phyloP scores from a whole-genome alignment of 2,888 invertebrate genomes.

The Patella ulyssiponensis region DNA sequence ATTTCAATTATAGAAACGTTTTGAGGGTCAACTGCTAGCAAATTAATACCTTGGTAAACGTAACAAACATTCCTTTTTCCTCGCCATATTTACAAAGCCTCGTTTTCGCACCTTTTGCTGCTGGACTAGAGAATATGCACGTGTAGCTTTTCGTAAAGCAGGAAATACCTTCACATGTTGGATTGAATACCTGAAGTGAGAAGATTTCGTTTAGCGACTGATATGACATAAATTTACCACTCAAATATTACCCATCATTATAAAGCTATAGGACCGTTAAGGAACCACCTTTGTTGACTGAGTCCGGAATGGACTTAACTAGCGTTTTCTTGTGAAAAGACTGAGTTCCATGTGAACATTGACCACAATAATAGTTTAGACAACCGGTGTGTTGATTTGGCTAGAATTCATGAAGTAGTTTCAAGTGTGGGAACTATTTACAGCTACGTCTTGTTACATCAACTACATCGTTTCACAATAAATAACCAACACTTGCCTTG shows the following conservation, averaged over 20 bases:
- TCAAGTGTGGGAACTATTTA: too few species aligned
- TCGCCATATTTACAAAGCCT: not conserved
- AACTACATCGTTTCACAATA: too few species aligned
- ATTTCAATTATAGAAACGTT: constrained; percentile 13
- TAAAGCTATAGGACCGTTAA: not conserved
- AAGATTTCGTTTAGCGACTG: not conserved
- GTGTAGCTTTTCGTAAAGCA: not conserved
- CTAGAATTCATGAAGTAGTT: too few species aligned
- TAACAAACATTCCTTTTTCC: constrained; percentile 5
- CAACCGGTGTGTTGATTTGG: too few species aligned
- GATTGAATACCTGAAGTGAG: not conserved
- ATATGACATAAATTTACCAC: not conserved
- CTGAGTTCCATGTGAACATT: not conserved
- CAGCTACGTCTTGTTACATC: too few species aligned
- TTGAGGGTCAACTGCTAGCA: constrained; percentile 5
- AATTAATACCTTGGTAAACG: constrained; percentile 6
- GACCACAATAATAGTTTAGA: not conserved
- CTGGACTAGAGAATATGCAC: constrained; percentile 3
- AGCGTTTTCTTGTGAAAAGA: not conserved
- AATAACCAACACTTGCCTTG: too few species aligned
- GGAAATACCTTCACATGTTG: constrained; percentile 2
- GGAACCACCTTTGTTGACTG: not conserved
- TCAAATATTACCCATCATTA: constrained; percentile 12
- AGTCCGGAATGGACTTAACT: constrained; percentile 1
- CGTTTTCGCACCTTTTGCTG: constrained; percentile 1